phyloP scores from a whole-genome alignment of 2,888 invertebrate genomes.

The Drosophila anceps region DNA sequence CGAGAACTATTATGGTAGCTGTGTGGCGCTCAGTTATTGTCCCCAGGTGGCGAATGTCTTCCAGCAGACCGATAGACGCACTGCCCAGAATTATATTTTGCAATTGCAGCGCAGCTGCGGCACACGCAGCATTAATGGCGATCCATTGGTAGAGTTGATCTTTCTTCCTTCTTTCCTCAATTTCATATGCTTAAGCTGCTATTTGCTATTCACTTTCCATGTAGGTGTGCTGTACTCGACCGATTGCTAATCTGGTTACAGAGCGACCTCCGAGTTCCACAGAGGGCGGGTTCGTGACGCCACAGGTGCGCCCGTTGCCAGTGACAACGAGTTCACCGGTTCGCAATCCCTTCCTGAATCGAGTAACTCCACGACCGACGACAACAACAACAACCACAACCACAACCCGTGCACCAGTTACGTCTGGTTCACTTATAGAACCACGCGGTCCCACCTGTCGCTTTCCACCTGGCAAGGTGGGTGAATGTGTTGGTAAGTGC shows the following conservation, averaged over 20 bases:
- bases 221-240: conserved; percentile 82
- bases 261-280: conserved; percentile 49
- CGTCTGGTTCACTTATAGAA: conserved; percentile 47
- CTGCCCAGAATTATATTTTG: conserved; percentile 78
- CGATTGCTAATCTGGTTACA: conserved; percentile 56
- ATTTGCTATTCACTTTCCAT: conserved; percentile 4
- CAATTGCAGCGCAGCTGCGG: conserved; percentile 81
- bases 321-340: conserved; percentile 8
- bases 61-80: conserved; percentile 60
- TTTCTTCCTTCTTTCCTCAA: background rate
- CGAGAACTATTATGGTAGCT: conserved; percentile 82
- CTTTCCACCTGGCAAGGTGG: conserved; percentile 65
- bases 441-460: conserved; percentile 58
- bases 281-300: conserved; percentile 36
- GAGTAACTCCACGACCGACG: conserved; percentile 8
- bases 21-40: conserved; percentile 80
- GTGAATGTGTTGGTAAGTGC: conserved; percentile 75
- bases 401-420: conserved; percentile 28
- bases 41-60: conserved; percentile 80
- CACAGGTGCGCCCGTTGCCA: conserved; percentile 2
- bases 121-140: conserved; percentile 76
- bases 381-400: conserved; percentile 37
- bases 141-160: conserved; percentile 62
- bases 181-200: conserved; percentile 9
- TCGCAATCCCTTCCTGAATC: conserved; percentile 59